Conservation (phyloP, 2,888 invertebrate species). For the Chloroclystis v-ata region DNA sequence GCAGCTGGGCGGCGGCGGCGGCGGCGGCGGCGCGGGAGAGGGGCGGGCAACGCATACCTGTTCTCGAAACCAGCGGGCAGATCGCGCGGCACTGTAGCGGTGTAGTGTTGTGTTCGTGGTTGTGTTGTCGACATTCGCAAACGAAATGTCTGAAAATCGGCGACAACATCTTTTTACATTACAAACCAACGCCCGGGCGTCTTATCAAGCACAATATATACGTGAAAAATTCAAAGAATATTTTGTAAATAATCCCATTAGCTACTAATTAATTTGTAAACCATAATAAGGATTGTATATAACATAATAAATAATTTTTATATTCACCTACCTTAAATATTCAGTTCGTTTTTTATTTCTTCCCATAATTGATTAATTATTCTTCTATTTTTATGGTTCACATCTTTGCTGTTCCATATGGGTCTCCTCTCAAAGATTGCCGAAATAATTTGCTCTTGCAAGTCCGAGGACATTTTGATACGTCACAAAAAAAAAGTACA, state of each 20-base stretch:
- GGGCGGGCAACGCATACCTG: conserved; percentile 22
- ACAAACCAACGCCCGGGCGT: conserved; percentile 14
- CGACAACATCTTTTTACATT: too few species aligned
- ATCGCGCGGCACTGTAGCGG: conserved; percentile 22
- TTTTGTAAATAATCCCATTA: conserved; percentile 22
- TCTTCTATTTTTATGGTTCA: conserved; percentile 27
- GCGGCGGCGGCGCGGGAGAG: conserved; percentile 17
- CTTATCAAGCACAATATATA: conserved; percentile 22
- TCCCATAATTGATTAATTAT: conserved; percentile 26
- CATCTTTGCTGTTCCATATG: conserved; percentile 25
- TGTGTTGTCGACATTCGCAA: conserved; percentile 12
- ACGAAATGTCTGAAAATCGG: conserved; percentile 2
- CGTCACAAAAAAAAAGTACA: conserved; percentile 26
- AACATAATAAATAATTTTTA: conserved; percentile 5
- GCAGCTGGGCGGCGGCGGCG: background rate
- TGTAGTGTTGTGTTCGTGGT: conserved; percentile 20
- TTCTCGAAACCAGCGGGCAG: conserved; percentile 22
- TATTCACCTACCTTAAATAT: conserved; percentile 20
- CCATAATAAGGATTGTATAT: conserved; percentile 17
- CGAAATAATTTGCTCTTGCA: conserved; percentile 27
- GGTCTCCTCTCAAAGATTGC: conserved; percentile 23
- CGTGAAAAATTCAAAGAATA: conserved; percentile 22
- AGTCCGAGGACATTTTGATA: conserved; percentile 28
- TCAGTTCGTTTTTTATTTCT: conserved; percentile 26
- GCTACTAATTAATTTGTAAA: conserved; percentile 6